Percentiles rank a stretch among this genome's conserved stretches.
Evolutionary conservation across 2,888 invertebrate genomes (phyloP).

Genomic region (Amiota mariae): DNA sequence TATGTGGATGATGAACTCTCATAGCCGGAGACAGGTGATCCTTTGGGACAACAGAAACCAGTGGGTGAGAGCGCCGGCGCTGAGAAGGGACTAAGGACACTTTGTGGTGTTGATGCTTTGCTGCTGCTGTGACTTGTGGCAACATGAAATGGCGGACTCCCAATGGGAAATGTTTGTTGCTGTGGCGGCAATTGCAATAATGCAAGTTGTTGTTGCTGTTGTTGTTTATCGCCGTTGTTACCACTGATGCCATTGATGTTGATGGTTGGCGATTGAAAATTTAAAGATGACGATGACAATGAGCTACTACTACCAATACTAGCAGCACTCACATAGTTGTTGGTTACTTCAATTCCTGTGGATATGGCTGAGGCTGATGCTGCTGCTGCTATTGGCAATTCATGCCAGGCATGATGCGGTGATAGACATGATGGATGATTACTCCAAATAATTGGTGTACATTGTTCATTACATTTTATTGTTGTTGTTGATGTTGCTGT

Average conservation of each 20-base stretch:
- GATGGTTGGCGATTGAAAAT: constrained; percentile 62
- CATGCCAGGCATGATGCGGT: constrained; percentile 47
- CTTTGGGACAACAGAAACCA: constrained; percentile 73
- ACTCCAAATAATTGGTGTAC: constrained; percentile 71
- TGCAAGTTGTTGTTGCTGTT: constrained; percentile 16
- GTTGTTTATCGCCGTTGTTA: constrained; percentile 19
- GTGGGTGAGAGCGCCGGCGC: constrained; percentile 64
- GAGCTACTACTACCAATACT: constrained; percentile 37
- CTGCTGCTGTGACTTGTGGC: constrained; percentile 38
- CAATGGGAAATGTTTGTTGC: constrained; percentile 58
- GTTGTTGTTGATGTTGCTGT: neutral
- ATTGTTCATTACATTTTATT: constrained; percentile 50
- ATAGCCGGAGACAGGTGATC: constrained; percentile 72
- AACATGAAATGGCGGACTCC: constrained; percentile 65
- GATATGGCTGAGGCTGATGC: constrained; percentile 36
- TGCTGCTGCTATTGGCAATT: constrained; percentile 28
- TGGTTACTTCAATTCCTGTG: neutral
- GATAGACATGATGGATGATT: constrained; percentile 60
- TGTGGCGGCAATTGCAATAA: constrained; percentile 31
- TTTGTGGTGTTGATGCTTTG: constrained; percentile 53
- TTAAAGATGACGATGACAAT: constrained; percentile 35
- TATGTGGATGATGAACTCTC: constrained; percentile 73
- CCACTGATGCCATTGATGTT: constrained; percentile 32
- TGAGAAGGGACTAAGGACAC: constrained; percentile 59
- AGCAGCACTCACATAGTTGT: neutral